A percentile compares a stretch with the other conserved stretches of the same genome.
phyloP scores from a whole-genome alignment of 2,888 invertebrate genomes.

The Drosophila siamana region DNA sequence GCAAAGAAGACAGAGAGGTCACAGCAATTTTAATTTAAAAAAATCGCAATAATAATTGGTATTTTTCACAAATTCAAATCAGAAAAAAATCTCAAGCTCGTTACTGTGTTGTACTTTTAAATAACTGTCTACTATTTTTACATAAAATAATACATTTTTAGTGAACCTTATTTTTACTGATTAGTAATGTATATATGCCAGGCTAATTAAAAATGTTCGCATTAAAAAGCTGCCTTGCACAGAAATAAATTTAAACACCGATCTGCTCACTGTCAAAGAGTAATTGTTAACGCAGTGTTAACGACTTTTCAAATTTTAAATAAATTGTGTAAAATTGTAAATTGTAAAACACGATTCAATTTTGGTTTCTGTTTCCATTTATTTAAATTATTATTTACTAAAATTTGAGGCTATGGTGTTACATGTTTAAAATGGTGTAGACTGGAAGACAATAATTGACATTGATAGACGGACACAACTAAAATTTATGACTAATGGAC shows the following conservation, averaged over 20 bases:
- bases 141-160: too few relatives aligned
- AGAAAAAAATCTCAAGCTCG: too few relatives aligned
- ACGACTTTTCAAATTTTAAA: neutral
- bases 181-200: too few relatives aligned
- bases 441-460: conserved; percentile 69
- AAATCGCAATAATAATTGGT: too few relatives aligned
- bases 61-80: too few relatives aligned
- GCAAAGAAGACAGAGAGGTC: too few relatives aligned
- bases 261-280: neutral
- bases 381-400: conserved; percentile 43
- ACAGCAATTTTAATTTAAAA: too few relatives aligned
- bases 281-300: neutral
- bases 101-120: too few relatives aligned
- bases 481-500: conserved; percentile 68
- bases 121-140: too few relatives aligned
- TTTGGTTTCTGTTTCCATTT: conserved; percentile 18
- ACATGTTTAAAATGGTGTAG: conserved; percentile 28
- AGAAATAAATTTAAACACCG: neutral
- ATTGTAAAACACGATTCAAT: conserved; percentile 14
- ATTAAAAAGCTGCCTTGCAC: neutral
- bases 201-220: neutral
- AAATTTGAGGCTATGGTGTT: conserved; percentile 53
- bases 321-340: too few relatives aligned
- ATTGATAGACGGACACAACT: conserved; percentile 38
- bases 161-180: too few relatives aligned